A percentile compares a stretch with the other conserved stretches of the same genome.
These are phyloP conservation scores for Thripadectes ignobilis DNA, from an alignment of 2,797 vertebrate genomes.

Conservation along the genomic window DNA sequence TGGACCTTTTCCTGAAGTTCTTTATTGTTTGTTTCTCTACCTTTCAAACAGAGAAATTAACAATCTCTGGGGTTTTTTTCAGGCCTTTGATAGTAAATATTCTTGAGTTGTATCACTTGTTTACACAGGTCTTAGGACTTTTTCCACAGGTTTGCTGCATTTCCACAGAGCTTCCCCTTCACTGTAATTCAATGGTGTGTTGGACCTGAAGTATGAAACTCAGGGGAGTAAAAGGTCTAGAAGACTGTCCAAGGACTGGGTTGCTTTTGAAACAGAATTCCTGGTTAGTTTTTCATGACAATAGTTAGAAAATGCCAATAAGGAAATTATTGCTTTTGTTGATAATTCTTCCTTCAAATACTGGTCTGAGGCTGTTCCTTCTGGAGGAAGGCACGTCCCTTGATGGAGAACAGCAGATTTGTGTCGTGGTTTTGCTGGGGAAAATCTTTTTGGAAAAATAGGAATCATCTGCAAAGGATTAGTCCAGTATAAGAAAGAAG, in stretches of 20 bases:
- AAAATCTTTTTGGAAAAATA: background rate
- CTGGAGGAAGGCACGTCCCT: slow-evolving; percentile 58
- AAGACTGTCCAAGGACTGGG: background rate
- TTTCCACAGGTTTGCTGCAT: background rate
- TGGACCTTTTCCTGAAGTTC: background rate
- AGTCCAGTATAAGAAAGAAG: background rate
- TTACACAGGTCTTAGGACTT: background rate
- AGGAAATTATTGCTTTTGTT: slow-evolving; percentile 68
- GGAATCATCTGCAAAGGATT: background rate
- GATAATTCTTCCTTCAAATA: slow-evolving; percentile 63
- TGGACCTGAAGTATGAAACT: background rate
- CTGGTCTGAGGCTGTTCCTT: slow-evolving; percentile 61
- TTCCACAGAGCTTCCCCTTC: background rate
- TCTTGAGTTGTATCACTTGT: background rate
- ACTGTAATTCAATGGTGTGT: background rate
- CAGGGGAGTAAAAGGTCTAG: background rate
- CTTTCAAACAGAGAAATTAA: background rate
- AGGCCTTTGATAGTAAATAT: background rate
- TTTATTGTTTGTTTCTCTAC: background rate
- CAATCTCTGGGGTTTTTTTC: background rate
- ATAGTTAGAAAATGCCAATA: slow-evolving; percentile 12
- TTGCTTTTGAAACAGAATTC: slow-evolving; percentile 22
- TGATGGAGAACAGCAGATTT: slow-evolving; percentile 3
- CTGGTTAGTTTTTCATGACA: background rate
- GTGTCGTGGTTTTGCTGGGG: background rate